Evolutionary conservation across 2,797 vertebrate genomes (phyloP).

Genomic region (Cygnus olor): DNA sequence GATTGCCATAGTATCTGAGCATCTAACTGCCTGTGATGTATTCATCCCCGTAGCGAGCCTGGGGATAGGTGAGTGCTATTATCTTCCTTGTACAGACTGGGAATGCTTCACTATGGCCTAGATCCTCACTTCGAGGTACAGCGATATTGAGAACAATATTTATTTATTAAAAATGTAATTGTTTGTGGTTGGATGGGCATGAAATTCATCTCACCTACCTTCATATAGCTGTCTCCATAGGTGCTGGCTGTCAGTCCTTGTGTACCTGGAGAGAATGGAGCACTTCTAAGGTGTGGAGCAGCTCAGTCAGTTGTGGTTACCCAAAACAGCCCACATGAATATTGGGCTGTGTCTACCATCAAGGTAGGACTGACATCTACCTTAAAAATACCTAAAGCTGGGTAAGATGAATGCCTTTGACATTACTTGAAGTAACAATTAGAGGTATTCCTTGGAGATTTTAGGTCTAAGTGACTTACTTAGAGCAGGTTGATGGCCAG

Average conservation of each 20-base stretch:
- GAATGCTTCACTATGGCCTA: rapidly evolving
- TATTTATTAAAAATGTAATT: not conserved
- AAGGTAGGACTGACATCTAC: not conserved
- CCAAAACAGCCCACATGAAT: not conserved
- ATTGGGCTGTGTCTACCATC: not conserved
- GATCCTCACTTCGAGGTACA: not conserved
- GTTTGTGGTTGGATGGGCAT: not conserved
- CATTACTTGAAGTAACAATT: not conserved
- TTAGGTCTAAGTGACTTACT: not conserved
- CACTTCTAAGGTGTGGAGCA: not conserved
- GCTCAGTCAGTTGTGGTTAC: not conserved
- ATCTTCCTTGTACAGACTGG: not conserved
- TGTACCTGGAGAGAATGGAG: not conserved
- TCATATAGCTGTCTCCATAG: not conserved
- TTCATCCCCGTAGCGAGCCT: not conserved
- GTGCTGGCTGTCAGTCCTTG: not conserved
- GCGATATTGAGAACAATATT: no score
- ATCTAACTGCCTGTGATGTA: not conserved
- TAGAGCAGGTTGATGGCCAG: not conserved
- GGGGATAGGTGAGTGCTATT: not conserved
- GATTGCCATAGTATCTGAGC: not conserved
- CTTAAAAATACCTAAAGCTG: not conserved
- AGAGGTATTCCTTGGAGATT: not conserved
- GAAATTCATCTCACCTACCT: not conserved
- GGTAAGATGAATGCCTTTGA: not conserved